phyloP scores from a whole-genome alignment of 2,113 vertebrate genomes.

The Emberiza fucata region DNA sequence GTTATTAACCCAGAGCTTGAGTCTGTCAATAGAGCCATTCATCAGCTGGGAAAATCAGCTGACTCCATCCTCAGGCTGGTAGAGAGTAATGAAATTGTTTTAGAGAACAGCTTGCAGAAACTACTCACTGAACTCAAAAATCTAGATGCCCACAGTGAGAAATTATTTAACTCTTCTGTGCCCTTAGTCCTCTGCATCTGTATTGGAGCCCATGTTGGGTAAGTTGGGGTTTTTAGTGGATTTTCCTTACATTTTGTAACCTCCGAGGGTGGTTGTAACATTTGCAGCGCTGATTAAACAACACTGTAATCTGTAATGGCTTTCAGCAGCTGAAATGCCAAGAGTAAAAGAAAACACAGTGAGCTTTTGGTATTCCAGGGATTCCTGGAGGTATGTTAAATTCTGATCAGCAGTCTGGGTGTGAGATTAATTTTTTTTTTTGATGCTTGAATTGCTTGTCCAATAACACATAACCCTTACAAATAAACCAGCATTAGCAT shows the following conservation, averaged over 20 bases:
- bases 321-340: background rate
- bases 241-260: background rate
- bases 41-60: slow-evolving; percentile 82
- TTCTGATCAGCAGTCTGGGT: background rate
- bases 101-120: slow-evolving; percentile 59
- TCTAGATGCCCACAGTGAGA: background rate
- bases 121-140: background rate
- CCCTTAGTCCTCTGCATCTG: background rate
- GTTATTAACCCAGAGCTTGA: slow-evolving; percentile 81
- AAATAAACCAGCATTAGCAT: background rate
- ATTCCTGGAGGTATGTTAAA: background rate
- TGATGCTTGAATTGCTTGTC: background rate
- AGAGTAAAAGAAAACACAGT: background rate
- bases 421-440: background rate
- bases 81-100: slow-evolving; percentile 73
- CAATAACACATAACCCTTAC: background rate
- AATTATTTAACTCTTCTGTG: background rate
- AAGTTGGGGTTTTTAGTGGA: background rate
- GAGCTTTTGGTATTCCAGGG: background rate
- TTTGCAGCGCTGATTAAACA: background rate
- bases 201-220: background rate
- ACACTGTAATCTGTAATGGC: background rate
- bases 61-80: slow-evolving; percentile 83
- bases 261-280: background rate
- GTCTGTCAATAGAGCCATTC: slow-evolving; percentile 82